Evolutionary conservation across 2,113 vertebrate species (phyloP).

Genomic region (Tringa solitaria): DNA sequence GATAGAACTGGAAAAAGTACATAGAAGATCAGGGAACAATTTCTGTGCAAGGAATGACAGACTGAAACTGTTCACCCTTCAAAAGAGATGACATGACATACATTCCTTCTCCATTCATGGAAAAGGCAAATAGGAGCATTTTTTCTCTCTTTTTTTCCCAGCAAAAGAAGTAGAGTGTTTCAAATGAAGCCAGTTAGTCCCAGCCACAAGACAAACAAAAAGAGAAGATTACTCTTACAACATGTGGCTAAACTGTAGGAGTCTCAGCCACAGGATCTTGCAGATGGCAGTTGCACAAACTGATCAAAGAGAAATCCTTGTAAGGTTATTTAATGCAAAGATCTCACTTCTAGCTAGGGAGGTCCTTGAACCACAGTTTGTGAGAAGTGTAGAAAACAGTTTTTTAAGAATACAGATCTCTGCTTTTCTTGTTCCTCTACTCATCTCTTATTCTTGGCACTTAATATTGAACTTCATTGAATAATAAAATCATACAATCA

Average conservation of each 20-base stretch:
- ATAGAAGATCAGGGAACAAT: not conserved
- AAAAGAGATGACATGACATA: not conserved
- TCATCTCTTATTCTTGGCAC: not conserved
- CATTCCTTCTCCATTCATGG: not conserved
- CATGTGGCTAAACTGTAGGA: not conserved
- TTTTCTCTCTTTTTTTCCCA: not conserved
- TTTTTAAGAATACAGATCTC: not conserved
- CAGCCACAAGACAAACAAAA: not conserved
- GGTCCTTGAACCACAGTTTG: not conserved
- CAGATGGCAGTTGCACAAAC: not conserved
- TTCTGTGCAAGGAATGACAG: not conserved
- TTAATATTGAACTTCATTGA: not conserved
- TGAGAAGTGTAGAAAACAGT: not conserved
- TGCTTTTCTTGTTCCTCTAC: not conserved
- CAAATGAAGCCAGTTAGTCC: not conserved
- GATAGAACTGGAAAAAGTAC: not conserved
- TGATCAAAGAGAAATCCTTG: not conserved
- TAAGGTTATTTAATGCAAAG: not conserved
- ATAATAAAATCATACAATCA: not conserved
- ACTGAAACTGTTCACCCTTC: not conserved
- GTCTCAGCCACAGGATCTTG: not conserved
- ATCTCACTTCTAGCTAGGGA: not conserved
- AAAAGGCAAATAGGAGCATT: not conserved
- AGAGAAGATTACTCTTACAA: not conserved
- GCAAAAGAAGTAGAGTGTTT: not conserved